Conservation (phyloP, 2,113 vertebrate species). For the Rhynchomys soricoides region DNA sequence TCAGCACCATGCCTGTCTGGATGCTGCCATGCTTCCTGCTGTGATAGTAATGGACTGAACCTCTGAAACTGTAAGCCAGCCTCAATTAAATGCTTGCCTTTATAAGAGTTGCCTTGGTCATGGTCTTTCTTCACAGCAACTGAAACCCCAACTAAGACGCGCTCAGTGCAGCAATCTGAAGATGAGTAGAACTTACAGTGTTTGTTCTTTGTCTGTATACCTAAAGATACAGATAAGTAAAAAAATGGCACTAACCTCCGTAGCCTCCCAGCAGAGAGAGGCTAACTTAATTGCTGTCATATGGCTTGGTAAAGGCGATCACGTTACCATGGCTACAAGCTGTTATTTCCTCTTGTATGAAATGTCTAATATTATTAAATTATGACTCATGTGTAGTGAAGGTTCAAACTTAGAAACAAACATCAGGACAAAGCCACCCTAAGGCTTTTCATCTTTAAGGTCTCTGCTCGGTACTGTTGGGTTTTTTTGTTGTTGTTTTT, state of each 20-base stretch:
- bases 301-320: conserved; percentile 79
- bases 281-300: conserved; percentile 78
- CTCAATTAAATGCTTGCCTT: too few relatives aligned
- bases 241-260: conserved; percentile 54
- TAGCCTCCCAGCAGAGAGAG: conserved; percentile 65
- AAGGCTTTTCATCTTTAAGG: conserved; percentile 71
- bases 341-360: conserved; percentile 81
- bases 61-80: too few relatives aligned
- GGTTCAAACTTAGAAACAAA: conserved; percentile 20
- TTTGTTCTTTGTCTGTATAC: conserved; percentile 50
- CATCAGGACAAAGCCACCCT: conserved; percentile 63
- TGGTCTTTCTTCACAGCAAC: too few relatives aligned
- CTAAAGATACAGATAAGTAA: conserved; percentile 72
- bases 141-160: too few relatives aligned
- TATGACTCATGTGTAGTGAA: conserved; percentile 71
- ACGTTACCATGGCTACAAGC: conserved; percentile 82
- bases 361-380: conserved; percentile 80
- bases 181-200: conserved; percentile 59
- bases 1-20: too few relatives aligned
- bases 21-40: too few relatives aligned
- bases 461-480: conserved; percentile 14
- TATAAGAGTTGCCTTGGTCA: too few relatives aligned
- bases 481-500: not conserved
- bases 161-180: conserved; percentile 31
- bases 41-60: too few relatives aligned